These are phyloP conservation scores for Epiblema foenella DNA, from an alignment of 2,888 invertebrate genomes.

Conservation along the genomic window DNA sequence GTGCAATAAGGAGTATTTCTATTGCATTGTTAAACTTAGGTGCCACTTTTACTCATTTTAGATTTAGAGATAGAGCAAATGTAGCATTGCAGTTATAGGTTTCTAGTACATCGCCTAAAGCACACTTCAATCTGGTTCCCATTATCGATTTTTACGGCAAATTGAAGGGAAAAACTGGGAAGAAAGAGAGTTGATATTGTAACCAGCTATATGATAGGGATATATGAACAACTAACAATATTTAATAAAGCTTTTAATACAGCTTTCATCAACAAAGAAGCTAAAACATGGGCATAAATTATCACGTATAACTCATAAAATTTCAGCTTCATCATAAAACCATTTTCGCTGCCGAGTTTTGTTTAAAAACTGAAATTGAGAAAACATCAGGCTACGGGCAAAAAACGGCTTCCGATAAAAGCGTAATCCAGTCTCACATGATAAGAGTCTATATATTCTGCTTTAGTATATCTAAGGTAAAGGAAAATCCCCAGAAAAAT, in stretches of 20 bases:
- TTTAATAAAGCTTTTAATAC: background rate
- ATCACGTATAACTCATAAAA: background rate
- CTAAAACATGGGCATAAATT: background rate
- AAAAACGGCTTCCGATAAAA: slow-evolving; percentile 24
- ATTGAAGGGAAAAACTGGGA: too few species aligned
- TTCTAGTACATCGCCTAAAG: too few species aligned
- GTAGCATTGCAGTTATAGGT: too few species aligned
- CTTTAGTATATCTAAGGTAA: slow-evolving; percentile 38
- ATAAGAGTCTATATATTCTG: slow-evolving; percentile 39
- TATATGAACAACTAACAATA: background rate
- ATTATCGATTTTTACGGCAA: too few species aligned
- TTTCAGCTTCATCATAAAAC: background rate
- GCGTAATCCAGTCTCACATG: slow-evolving; percentile 39
- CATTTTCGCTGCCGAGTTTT: slow-evolving; percentile 9
- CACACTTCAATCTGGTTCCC: too few species aligned
- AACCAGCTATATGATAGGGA: too few species aligned
- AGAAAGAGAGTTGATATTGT: too few species aligned
- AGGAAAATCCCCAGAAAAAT: slow-evolving; percentile 43
- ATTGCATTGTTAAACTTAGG: too few species aligned
- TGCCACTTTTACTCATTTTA: too few species aligned
- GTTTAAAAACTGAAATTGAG: slow-evolving; percentile 8
- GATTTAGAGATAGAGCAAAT: too few species aligned
- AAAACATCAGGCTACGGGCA: slow-evolving; percentile 5
- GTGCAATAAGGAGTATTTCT: too few species aligned
- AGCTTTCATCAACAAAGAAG: background rate